Base-by-base conservation (phyloP, 2,888 invertebrate genomes). In the Apoda limacodes region DNA sequence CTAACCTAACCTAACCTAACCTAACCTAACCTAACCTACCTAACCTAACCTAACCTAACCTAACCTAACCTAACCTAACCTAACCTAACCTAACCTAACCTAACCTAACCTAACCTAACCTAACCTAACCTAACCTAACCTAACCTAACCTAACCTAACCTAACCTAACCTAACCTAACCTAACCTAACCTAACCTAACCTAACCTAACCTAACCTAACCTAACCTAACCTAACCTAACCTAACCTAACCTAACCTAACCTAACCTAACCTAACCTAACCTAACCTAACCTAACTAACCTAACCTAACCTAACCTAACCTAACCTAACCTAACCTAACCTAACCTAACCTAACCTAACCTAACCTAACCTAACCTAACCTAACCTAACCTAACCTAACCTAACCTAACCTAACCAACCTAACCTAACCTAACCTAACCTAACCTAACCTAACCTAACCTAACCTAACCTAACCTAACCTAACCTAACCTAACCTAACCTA, bases 51-150 rank as follows among this genome's bases (percentile, higher is more conserved):
- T 31, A 31, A 26, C 28, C 32, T 30, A 33, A 33, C 39, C 30
- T 33, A 28, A 27, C 35, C 26, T 28, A 27, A 30, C 30, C 30
- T 30, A 28, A 28, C 35, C 32, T 31, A 25, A 29, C 35, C 35
- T 35, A 35, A 35, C 35, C 35, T 35, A 35, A 35, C 35, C 36
- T 36, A 36, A 36, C 37, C 45, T 40, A 43, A 43, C 43, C 45
- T 42, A 42, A 43, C 45, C 42, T 38, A 45, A 39, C 39, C 36
- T 36, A 36, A 36, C 36, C 36, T 36, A 36, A 36, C 36, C 36
- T 36, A 36, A 36, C 36, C 36, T 36, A 36, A 36, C 36, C 36
- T 36, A 36, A 36, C 36, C 36, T 33, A 37, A 32, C 33, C 30
- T 37, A 32, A 33, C 33, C 33, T 33, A 37, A 37, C 37, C 33